A percentile compares a stretch with the other conserved stretches of the same genome.
Evolutionary conservation across 2,797 vertebrate genomes (phyloP).

Genomic region (Aeoliscus strigatus): DNA sequence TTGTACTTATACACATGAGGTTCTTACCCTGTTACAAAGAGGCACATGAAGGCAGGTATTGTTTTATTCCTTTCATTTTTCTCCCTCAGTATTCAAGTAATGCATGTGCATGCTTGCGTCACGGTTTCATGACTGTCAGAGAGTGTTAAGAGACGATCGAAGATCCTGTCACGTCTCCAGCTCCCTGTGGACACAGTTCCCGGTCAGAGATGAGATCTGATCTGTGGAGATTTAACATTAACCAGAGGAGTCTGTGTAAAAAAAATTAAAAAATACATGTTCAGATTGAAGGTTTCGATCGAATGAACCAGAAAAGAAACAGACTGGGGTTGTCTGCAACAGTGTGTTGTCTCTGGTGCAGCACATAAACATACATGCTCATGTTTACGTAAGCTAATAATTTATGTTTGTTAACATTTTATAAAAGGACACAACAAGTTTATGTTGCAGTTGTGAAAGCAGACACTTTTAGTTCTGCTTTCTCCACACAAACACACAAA

Average conservation of each 20-base stretch:
- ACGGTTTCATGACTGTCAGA: too few relatives aligned
- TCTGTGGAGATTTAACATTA: constrained; percentile 37
- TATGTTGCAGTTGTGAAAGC: too few relatives aligned
- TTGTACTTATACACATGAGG: constrained; percentile 61
- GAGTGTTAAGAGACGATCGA: constrained; percentile 46
- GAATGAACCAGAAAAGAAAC: constrained; percentile 24
- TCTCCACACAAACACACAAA: constrained; percentile 28
- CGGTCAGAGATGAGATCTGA: too few relatives aligned
- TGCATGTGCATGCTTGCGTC: constrained; percentile 59
- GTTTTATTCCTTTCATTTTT: constrained; percentile 17
- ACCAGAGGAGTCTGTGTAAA: too few relatives aligned
- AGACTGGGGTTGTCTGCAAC: constrained; percentile 31
- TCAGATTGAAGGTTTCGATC: constrained; percentile 9
- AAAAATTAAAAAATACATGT: too few relatives aligned
- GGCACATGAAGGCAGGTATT: constrained; percentile 32
- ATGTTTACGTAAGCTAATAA: constrained; percentile 10
- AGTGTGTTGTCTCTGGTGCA: constrained; percentile 18
- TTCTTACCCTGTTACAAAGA: constrained; percentile 46
- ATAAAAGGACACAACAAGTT: too few relatives aligned
- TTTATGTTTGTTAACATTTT: constrained; percentile 22
- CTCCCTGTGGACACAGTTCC: too few relatives aligned
- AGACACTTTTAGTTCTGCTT: too few relatives aligned
- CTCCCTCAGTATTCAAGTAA: constrained; percentile 26
- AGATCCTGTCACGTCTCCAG: constrained; percentile 34
- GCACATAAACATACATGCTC: constrained; percentile 12